Evolutionary conservation across 1,140 invertebrate genomes (phyloP).

Genomic region (Scaptomyza montana): DNA sequence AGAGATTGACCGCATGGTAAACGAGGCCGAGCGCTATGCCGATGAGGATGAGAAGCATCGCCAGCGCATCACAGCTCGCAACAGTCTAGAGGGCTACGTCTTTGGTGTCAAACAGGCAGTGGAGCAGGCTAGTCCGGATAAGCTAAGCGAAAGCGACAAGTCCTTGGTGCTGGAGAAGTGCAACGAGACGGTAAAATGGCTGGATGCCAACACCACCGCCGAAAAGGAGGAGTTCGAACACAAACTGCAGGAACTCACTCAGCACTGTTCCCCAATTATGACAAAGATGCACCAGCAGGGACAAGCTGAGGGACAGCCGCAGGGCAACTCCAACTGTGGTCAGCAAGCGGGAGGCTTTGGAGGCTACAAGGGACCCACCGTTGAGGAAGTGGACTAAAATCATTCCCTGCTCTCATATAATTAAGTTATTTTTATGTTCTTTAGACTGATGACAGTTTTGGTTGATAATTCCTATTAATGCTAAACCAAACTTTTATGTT

Average conservation of each 20-base stretch:
- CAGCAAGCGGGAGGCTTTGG: slow-evolving; percentile 84
- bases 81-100: slow-evolving; percentile 88
- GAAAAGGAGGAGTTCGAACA: slow-evolving; percentile 87
- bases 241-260: slow-evolving; percentile 85
- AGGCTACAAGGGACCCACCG: slow-evolving; percentile 85
- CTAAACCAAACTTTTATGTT: slow-evolving; percentile 36
- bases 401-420: not conserved
- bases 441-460: slow-evolving; percentile 27
- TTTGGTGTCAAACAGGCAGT: slow-evolving; percentile 88
- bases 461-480: not conserved
- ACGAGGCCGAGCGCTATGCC: slow-evolving; percentile 71
- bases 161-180: slow-evolving; percentile 86
- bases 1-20: slow-evolving; percentile 88
- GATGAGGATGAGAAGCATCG: slow-evolving; percentile 88
- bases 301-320: slow-evolving; percentile 47
- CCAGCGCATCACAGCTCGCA: slow-evolving; percentile 86
- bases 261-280: slow-evolving; percentile 85
- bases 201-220: slow-evolving; percentile 86
- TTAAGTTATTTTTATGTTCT: not conserved
- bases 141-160: slow-evolving; percentile 86
- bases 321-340: slow-evolving; percentile 78
- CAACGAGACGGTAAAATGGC: slow-evolving; percentile 86
- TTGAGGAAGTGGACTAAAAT: slow-evolving; percentile 90
- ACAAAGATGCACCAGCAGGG: slow-evolving; percentile 85
- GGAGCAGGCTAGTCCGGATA: slow-evolving; percentile 86